phyloP scores from a whole-genome alignment of 2,888 invertebrate species.

The Marasmarcha lunaedactyla region DNA sequence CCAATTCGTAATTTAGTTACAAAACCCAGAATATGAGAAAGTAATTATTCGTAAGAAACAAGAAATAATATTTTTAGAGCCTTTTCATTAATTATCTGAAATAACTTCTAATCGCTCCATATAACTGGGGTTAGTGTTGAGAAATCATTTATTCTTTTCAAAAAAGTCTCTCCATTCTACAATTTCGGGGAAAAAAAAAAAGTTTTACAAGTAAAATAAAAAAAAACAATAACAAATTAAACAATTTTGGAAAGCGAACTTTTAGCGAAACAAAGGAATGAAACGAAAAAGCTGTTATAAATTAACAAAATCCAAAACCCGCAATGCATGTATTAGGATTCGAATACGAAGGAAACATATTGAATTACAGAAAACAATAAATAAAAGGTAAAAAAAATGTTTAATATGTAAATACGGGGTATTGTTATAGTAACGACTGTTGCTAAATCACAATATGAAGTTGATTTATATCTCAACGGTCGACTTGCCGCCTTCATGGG shows the following conservation, averaged over 20 bases:
- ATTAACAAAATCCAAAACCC: conserved; percentile 29
- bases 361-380: conserved; percentile 44
- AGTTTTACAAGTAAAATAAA: background rate
- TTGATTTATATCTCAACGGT: conserved; percentile 69
- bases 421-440: conserved; percentile 75
- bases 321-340: conserved; percentile 27
- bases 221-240: background rate
- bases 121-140: too few relatives aligned
- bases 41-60: too few relatives aligned
- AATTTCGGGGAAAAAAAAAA: too few relatives aligned
- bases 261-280: background rate
- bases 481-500: conserved; percentile 60
- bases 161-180: too few relatives aligned
- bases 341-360: conserved; percentile 28
- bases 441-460: conserved; percentile 72
- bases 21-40: too few relatives aligned
- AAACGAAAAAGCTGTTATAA: conserved; percentile 31
- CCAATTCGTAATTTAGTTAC: too few relatives aligned
- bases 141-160: too few relatives aligned
- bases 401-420: conserved; percentile 71
- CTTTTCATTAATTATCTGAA: too few relatives aligned
- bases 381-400: conserved; percentile 42
- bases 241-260: background rate
- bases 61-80: too few relatives aligned
- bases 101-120: too few relatives aligned